Base-by-base conservation (phyloP, 2,888 invertebrate species). In the Gryllus longicercus region DNA sequence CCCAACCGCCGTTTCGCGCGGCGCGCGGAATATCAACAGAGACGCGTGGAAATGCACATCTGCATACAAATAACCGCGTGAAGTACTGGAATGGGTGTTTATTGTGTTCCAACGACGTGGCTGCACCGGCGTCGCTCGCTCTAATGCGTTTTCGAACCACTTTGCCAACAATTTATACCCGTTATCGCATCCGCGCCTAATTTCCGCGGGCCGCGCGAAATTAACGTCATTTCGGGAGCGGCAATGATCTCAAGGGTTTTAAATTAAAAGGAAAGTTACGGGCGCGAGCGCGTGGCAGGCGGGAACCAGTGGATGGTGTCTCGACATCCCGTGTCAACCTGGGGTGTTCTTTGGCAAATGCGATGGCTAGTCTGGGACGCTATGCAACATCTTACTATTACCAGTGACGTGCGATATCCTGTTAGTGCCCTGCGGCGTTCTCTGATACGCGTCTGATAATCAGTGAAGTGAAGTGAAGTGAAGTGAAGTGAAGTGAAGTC, bases 101-200 rank as follows among this genome's bases (percentile, higher is more conserved):
- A 63, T 63, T 63, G 63, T 63, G 63, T 63, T n/a, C 16, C 16
- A 63, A 16, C 63, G n/a, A 63, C 63, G 16, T 38, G 38, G 16
- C 14, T 8, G 63, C 14, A n/a, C 16, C 16, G 63, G 63, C n/a
- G 63, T n/a, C n/a, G 63, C 63, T 14, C 16, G n/a, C 63, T 14
- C 14, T 63, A 63, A 63, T 63, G 63, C 63, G 63, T 63, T 63
- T 63, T 63, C 63, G 63, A 63, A 63, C 63, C 63, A 63, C 63
- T 63, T 63, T 63, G n/a, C 63, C 63, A 63, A 63, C 63, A 63
- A 63, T 63, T 63, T 63, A 63, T 63, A 63, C 63, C 16, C 14
- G 63, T 63, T 63, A 63, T 63, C 63, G 16, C 16, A 63, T 63
- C 16, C 63, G 63, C 63, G n/a, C 14, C 63, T 63, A 14, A 63